Evolutionary conservation across 2,797 vertebrate species (phyloP), one percentile per base, ranked within the genome.

Genomic region (Ptychadena robeensis): DNA sequence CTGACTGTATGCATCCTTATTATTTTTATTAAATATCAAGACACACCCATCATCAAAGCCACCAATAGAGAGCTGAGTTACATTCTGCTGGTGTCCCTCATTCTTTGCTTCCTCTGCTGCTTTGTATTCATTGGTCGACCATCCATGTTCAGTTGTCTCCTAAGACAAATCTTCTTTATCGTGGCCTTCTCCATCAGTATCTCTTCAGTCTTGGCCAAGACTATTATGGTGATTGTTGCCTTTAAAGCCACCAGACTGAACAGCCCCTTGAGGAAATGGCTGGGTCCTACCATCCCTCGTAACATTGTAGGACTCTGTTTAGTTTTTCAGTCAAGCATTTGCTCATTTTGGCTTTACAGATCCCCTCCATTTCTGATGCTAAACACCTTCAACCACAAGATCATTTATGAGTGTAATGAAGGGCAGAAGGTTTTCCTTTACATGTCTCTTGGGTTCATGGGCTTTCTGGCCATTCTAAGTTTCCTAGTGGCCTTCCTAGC

Each of bases 121-220:
- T 40, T 85, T 7, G 25, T 77, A 3, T 85, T 85, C 61, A 82
- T 82, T 22, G 80, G 80, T 27, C 66, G 32, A 11, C 83, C 83
- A 32, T 38, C 73, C 11, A 12, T 15, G 14, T 14, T 64, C 10
- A 63, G 63, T n/a, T 85, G 83, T 27, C 65, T 74, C 18, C n/a
- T 81, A 1, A 31, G 83, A 14, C 77, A 86, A 44, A 72, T 31
- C 1, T n/a, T 71, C 18, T 86, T 85, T 31, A 73, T 57, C 15
- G 25, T 76, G 9, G 73, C 69, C 9, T 82, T 86, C 65, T 79
- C 68, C 30, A 73, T 82, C 31, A 64, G 79, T 59, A 69, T 86
- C 78, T 86, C 48, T n/a, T 86, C 71, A 0, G 31, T 88, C 18
- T 71, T 88, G 63, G 87, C 87, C 28, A 87, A 87, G 85, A 88